phyloP scores from a whole-genome alignment of 2,113 vertebrate genomes.

The Spea multiplicata region DNA sequence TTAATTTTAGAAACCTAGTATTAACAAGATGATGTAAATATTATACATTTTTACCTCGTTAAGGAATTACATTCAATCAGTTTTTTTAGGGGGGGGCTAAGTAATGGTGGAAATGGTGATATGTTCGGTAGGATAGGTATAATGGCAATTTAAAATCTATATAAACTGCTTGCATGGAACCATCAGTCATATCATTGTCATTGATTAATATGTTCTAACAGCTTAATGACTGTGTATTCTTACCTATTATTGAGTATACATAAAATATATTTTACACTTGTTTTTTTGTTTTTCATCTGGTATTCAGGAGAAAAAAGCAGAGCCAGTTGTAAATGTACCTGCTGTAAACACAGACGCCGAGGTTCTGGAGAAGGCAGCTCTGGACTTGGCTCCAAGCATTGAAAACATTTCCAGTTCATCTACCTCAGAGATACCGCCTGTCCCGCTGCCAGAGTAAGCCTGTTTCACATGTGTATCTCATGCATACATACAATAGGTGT shows the following conservation, averaged over 20 bases:
- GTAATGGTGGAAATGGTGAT: too few relatives aligned
- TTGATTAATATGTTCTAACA: too few relatives aligned
- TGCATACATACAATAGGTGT: too few relatives aligned
- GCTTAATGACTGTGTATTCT: not conserved
- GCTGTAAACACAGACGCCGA: conserved; percentile 57
- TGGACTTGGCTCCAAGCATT: conserved; percentile 58
- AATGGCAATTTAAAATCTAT: too few relatives aligned
- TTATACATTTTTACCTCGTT: too few relatives aligned
- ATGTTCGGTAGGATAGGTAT: too few relatives aligned
- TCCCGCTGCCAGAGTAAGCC: conserved; percentile 75
- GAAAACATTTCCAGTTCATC: conserved; percentile 75
- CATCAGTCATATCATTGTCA: too few relatives aligned
- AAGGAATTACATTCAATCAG: too few relatives aligned
- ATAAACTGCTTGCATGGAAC: too few relatives aligned
- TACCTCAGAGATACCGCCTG: conserved; percentile 83
- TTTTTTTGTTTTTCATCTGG: conserved; percentile 46
- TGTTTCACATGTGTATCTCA: not conserved
- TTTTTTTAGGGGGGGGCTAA: too few relatives aligned
- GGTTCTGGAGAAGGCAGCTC: conserved; percentile 60
- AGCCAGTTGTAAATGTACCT: conserved; percentile 52
- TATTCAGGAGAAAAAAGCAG: conserved; percentile 57
- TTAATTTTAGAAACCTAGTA: too few relatives aligned
- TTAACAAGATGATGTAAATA: too few relatives aligned
- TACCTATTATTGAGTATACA: not conserved
- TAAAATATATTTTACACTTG: not conserved